A percentile compares a stretch with the other conserved stretches of the same genome.
Evolutionary conservation across 2,113 vertebrate genomes (phyloP).

Genomic region (Octodon degus): DNA sequence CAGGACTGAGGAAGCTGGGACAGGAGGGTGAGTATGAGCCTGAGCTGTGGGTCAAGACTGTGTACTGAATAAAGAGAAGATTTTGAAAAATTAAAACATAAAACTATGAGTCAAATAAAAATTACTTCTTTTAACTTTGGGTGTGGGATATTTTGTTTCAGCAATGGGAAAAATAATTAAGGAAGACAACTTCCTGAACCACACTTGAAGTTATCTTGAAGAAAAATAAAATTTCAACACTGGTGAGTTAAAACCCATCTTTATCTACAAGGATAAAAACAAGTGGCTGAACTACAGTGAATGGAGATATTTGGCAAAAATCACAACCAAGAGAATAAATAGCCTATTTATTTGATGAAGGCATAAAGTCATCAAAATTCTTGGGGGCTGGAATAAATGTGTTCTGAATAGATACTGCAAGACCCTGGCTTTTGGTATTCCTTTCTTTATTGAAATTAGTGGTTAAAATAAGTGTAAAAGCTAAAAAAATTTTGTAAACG

Average conservation of each 20-base stretch:
- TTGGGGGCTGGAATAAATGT: background rate
- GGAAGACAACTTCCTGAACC: background rate
- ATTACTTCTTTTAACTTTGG: background rate
- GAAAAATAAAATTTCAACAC: background rate
- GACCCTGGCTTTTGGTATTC: background rate
- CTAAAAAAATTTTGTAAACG: background rate
- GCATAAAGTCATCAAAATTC: background rate
- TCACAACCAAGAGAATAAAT: background rate
- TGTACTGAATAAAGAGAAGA: too few species aligned
- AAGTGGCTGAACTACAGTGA: background rate
- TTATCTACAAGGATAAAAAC: background rate
- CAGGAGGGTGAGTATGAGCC: too few species aligned
- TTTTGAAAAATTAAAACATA: too few species aligned
- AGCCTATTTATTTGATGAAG: background rate
- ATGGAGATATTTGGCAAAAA: background rate
- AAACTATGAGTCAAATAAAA: background rate
- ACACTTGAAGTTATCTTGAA: background rate
- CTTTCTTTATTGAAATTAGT: background rate
- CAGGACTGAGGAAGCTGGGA: too few species aligned
- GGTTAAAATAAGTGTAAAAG: background rate
- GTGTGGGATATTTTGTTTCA: background rate
- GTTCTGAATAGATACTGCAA: background rate
- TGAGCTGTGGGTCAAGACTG: too few species aligned
- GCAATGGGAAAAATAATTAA: background rate
- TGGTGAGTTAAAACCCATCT: background rate